These are phyloP conservation scores for Ennomos erosarius DNA, from an alignment of 2,888 invertebrate species.

Conservation along the genomic window DNA sequence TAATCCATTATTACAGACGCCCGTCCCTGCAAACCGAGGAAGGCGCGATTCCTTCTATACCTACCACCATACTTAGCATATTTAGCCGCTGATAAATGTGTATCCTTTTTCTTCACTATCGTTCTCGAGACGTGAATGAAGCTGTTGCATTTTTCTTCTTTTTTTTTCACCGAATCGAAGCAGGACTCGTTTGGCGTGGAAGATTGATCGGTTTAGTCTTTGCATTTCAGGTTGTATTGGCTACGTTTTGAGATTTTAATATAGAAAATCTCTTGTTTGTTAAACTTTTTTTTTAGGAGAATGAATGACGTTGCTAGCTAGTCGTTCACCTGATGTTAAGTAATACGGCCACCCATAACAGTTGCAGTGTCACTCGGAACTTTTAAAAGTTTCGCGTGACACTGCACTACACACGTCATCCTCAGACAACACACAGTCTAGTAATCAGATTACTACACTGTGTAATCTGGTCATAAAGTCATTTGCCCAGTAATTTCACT, in stretches of 20 bases:
- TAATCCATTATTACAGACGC: conserved; percentile 81
- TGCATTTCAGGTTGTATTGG: conserved; percentile 28
- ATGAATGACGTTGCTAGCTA: too few species aligned
- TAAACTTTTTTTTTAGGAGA: too few species aligned
- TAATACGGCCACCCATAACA: too few species aligned
- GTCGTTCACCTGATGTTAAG: too few species aligned
- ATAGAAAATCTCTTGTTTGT: conserved; percentile 18
- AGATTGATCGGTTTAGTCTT: conserved; percentile 39
- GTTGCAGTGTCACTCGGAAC: too few species aligned
- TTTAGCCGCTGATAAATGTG: conserved; percentile 75
- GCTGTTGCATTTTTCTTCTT: conserved; percentile 76
- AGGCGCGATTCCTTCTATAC: conserved; percentile 65
- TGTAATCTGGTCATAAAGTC: too few species aligned
- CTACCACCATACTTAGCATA: conserved; percentile 72
- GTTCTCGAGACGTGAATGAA: conserved; percentile 64
- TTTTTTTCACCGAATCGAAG: conserved; percentile 38
- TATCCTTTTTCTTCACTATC: conserved; percentile 74
- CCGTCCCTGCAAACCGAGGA: conserved; percentile 56
- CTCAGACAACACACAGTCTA: too few species aligned
- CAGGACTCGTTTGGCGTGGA: conserved; percentile 33
- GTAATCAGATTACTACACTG: too few species aligned
- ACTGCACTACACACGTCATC: too few species aligned
- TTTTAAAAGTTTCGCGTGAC: too few species aligned
- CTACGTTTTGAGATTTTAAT: conserved; percentile 1
- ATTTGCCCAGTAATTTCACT: too few species aligned